These are phyloP conservation scores for Varanus salvator DNA, from an alignment of 2,113 vertebrate genomes.

Conservation along the genomic window DNA sequence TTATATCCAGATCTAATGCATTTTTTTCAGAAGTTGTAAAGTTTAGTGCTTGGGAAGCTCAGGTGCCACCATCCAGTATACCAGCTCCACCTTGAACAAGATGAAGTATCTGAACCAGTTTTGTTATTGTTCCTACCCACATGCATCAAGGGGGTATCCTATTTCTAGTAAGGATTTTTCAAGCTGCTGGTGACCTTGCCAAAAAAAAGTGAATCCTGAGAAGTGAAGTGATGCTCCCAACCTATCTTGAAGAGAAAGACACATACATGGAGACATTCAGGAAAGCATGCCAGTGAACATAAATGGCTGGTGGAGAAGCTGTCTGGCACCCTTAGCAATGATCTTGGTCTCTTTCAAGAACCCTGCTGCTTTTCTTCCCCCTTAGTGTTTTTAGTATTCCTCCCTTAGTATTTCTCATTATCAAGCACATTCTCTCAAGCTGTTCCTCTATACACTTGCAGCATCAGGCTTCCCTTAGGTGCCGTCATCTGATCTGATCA, in stretches of 20 bases:
- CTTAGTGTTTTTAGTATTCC: background rate
- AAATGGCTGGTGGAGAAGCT: accelerated
- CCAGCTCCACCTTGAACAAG: background rate
- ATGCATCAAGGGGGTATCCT: too few relatives aligned
- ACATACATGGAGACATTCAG: accelerated
- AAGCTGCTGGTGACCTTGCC: background rate
- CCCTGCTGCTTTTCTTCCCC: background rate
- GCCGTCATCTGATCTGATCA: background rate
- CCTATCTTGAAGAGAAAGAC: background rate
- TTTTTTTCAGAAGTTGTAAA: background rate
- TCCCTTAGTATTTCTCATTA: background rate
- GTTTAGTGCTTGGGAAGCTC: background rate
- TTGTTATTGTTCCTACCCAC: background rate
- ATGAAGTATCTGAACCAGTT: background rate
- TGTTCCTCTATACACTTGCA: background rate
- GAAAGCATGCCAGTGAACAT: background rate
- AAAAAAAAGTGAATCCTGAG: background rate
- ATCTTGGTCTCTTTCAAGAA: background rate
- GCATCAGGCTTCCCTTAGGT: background rate
- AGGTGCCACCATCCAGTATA: accelerated
- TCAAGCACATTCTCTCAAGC: accelerated
- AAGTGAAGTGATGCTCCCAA: background rate
- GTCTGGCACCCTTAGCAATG: background rate
- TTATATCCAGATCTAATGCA: background rate
- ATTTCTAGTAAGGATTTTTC: background rate